A percentile compares a stretch with the other conserved stretches of the same genome.
phyloP scores from a whole-genome alignment of 2,797 vertebrate species.

The Rhinichthys osculus region DNA sequence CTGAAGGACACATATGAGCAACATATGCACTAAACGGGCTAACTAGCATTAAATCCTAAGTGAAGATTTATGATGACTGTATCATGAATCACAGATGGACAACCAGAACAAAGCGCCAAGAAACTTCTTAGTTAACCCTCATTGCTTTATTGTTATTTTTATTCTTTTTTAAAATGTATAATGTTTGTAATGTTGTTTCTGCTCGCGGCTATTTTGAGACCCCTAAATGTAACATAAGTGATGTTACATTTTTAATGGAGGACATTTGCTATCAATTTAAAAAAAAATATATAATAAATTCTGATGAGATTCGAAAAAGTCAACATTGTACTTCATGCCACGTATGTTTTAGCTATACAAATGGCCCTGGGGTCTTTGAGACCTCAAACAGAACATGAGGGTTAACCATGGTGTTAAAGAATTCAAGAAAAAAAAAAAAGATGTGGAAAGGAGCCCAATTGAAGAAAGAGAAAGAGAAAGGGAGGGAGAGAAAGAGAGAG shows the following conservation, averaged over 20 bases:
- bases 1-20: constrained; percentile 16
- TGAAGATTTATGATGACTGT: constrained; percentile 53
- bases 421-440: constrained; percentile 18
- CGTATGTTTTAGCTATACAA: neutral
- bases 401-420: constrained; percentile 33
- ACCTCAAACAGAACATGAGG: constrained; percentile 15
- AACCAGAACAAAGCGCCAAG: constrained; percentile 37
- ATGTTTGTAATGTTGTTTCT: neutral
- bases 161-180: too few relatives aligned
- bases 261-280: neutral
- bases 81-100: constrained; percentile 51
- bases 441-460: constrained; percentile 5
- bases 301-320: neutral
- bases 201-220: neutral
- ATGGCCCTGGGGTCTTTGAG: neutral
- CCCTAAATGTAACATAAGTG: neutral
- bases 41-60: constrained; percentile 26
- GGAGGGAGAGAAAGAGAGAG: constrained; percentile 11
- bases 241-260: neutral
- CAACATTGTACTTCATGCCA: neutral
- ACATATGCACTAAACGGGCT: constrained; percentile 15
- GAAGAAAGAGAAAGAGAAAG: constrained; percentile 5
- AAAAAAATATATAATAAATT: neutral
- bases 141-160: neutral
- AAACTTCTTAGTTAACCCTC: constrained; percentile 27